A percentile compares a stretch with the other conserved stretches of the same genome.
phyloP scores from a whole-genome alignment of 2,113 vertebrate species.

The Nesoenas mayeri region DNA sequence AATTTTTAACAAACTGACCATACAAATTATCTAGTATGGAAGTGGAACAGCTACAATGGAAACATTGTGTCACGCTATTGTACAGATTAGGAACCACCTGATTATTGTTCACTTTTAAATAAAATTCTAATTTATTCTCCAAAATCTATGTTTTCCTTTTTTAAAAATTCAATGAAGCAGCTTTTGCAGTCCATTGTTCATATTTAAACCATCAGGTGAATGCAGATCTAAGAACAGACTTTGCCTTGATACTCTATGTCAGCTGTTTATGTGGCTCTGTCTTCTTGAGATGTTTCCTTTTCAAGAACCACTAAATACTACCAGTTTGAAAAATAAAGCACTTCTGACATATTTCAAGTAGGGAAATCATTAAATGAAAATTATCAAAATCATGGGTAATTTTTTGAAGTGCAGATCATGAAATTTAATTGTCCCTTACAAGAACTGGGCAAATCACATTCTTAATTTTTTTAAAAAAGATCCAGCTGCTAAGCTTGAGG shows the following conservation, averaged over 20 bases:
- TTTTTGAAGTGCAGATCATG: neutral
- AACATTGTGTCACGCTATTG: neutral
- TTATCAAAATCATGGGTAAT: neutral
- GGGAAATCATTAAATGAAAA: neutral
- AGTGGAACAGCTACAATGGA: neutral
- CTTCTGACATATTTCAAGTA: neutral
- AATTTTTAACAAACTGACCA: neutral
- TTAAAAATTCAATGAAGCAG: neutral
- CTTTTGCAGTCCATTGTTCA: neutral
- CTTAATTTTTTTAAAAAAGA: neutral
- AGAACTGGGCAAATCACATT: neutral
- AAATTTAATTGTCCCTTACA: conserved; percentile 5
- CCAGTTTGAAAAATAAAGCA: neutral
- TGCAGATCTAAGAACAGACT: neutral
- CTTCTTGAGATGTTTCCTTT: neutral
- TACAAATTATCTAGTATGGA: neutral
- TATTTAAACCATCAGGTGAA: neutral
- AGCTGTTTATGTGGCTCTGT: neutral
- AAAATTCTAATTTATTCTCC: neutral
- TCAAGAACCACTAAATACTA: neutral
- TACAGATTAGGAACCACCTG: neutral
- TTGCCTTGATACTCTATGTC: neutral
- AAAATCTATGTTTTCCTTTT: neutral
- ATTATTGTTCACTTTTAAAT: neutral
- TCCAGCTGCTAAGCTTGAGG: neutral